phyloP scores from a whole-genome alignment of 2,113 vertebrate species.

The Dicrurus megarhynchus region DNA sequence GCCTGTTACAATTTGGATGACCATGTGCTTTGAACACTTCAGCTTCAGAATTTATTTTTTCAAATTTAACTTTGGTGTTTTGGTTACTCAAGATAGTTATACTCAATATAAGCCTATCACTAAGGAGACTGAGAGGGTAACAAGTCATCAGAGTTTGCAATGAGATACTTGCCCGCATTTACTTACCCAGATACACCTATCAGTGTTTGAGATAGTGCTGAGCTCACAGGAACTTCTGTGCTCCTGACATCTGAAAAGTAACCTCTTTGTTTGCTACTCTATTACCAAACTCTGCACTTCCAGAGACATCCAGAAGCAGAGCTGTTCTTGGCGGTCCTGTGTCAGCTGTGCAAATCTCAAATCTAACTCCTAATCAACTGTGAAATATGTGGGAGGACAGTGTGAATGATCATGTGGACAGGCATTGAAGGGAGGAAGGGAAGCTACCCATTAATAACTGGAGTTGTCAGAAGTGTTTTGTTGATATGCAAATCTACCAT shows the following conservation, averaged over 20 bases:
- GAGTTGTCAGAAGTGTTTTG: conserved; percentile 3
- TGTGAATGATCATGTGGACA: conserved; percentile 8
- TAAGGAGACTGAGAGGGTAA: not conserved
- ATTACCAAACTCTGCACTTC: not conserved
- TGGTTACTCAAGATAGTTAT: not conserved
- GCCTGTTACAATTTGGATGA: not conserved
- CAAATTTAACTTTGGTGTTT: not conserved
- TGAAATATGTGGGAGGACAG: conserved; percentile 6
- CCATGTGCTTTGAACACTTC: not conserved
- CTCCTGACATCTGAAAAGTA: not conserved
- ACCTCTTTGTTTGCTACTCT: not conserved
- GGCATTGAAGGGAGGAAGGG: not conserved
- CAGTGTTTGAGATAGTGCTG: not conserved
- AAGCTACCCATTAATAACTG: not conserved
- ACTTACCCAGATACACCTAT: not conserved
- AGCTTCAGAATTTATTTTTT: not conserved
- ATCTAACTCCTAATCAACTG: not conserved
- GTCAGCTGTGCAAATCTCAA: not conserved
- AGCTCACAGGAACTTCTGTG: not conserved
- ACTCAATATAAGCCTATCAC: not conserved
- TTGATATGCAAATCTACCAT: not conserved
- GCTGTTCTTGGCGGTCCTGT: not conserved
- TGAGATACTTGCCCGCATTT: not conserved
- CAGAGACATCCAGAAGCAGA: not conserved
- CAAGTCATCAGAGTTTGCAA: not conserved